These are phyloP conservation scores for Empis stercorea DNA, from an alignment of 2,888 invertebrate species.

Conservation along the genomic window DNA sequence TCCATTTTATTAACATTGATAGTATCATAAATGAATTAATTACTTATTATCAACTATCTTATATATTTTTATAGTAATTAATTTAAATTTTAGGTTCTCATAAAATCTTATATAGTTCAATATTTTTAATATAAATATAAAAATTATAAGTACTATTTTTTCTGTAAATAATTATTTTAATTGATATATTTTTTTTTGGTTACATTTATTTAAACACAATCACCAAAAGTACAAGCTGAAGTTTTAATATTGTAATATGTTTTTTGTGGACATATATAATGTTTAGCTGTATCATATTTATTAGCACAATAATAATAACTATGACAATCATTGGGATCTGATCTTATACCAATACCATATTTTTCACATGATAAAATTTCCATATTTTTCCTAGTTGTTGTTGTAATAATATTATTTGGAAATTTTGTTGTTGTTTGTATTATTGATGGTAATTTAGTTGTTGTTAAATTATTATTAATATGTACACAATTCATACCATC, in stretches of 20 bases:
- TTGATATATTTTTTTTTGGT: too few relatives aligned
- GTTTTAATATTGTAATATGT: conserved; percentile 22
- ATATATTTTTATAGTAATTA: too few relatives aligned
- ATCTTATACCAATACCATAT: conserved; percentile 19
- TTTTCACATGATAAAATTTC: conserved; percentile 5
- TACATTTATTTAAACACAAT: conserved; percentile 13
- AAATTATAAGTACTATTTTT: too few relatives aligned
- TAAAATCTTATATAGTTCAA: too few relatives aligned
- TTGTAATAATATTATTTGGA: not conserved
- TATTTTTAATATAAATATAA: too few relatives aligned
- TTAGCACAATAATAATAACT: conserved; percentile 29
- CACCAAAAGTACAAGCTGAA: conserved; percentile 25
- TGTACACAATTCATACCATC: conserved; percentile 22
- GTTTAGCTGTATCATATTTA: conserved; percentile 20
- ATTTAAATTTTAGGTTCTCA: too few relatives aligned
- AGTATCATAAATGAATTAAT: too few relatives aligned
- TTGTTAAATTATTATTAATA: not conserved
- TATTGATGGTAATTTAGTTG: conserved; percentile 6
- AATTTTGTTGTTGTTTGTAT: not conserved
- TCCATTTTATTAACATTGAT: too few relatives aligned
- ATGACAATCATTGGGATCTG: conserved; percentile 24
- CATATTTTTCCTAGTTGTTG: conserved; percentile 6
- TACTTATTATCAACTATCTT: too few relatives aligned
- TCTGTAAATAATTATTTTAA: too few relatives aligned
- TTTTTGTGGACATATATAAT: conserved; percentile 25